Evolutionary conservation across 2,113 vertebrate genomes (phyloP).

Genomic region (Dolichallabes microphthalmus): DNA sequence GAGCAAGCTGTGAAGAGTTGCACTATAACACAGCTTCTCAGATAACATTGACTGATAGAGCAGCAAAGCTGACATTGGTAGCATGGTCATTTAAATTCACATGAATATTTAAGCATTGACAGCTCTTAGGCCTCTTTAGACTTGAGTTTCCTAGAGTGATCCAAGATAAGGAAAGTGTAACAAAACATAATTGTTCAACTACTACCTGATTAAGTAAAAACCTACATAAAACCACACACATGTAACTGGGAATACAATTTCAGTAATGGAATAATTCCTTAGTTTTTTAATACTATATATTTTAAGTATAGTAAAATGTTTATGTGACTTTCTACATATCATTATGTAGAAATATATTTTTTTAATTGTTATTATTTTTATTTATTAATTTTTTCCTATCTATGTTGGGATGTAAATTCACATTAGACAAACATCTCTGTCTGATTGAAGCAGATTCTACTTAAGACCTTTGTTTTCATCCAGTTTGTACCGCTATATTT

Average conservation of each 20-base stretch:
- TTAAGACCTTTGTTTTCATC: not conserved
- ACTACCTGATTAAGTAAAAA: not conserved
- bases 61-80: conserved; percentile 19
- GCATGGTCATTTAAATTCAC: conserved; percentile 30
- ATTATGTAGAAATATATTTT: not conserved
- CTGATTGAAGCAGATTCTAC: not conserved
- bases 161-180: conserved; percentile 23
- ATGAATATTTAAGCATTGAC: conserved; percentile 43
- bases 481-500: not conserved
- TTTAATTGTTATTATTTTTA: not conserved
- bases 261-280: not conserved
- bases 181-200: not conserved
- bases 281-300: not conserved
- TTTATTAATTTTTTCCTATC: too few relatives aligned
- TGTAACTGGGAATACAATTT: not conserved
- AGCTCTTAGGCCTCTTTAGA: conserved; percentile 28
- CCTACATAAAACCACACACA: not conserved
- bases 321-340: not conserved
- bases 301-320: not conserved
- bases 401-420: not conserved
- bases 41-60: conserved; percentile 30
- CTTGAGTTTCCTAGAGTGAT: conserved; percentile 22
- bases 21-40: conserved; percentile 16
- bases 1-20: not conserved
- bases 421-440: not conserved